A percentile compares a stretch with the other conserved stretches of the same genome.
These are phyloP conservation scores for Gadus macrocephalus DNA, from an alignment of 2,113 vertebrate species.

Conservation along the genomic window DNA sequence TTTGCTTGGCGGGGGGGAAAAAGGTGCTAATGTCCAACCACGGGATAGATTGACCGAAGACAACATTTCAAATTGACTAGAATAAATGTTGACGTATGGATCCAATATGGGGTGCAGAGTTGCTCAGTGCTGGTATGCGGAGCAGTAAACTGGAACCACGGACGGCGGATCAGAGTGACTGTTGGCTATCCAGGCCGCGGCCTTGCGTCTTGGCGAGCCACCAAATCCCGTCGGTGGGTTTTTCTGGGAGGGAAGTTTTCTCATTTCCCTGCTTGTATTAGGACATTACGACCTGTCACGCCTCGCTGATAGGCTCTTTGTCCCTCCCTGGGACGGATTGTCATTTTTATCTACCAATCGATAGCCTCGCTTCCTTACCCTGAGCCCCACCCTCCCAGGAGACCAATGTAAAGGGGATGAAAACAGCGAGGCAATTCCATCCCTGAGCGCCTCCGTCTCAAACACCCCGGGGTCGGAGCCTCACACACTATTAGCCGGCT, in stretches of 20 bases:
- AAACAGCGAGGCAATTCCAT: constrained; percentile 70
- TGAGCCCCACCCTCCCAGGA: constrained; percentile 62
- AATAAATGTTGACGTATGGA: too few relatives aligned
- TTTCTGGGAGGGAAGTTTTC: constrained; percentile 60
- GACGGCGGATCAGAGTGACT: neutral
- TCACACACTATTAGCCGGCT: constrained; percentile 31
- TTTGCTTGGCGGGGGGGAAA: too few relatives aligned
- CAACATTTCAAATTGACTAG: too few relatives aligned
- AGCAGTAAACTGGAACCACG: constrained; percentile 4
- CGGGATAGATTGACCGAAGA: too few relatives aligned
- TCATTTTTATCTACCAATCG: constrained; percentile 73
- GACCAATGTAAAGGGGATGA: constrained; percentile 63
- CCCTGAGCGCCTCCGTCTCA: constrained; percentile 62
- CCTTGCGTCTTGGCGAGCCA: constrained; percentile 16
- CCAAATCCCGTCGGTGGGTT: constrained; percentile 44
- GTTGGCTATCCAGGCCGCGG: constrained; percentile 6
- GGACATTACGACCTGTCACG: constrained; percentile 63
- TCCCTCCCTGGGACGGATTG: constrained; percentile 63
- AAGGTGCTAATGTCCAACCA: too few relatives aligned
- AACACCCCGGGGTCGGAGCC: constrained; percentile 27
- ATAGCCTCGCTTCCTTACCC: constrained; percentile 57
- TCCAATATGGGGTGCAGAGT: neutral
- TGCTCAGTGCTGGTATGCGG: neutral
- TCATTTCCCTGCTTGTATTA: constrained; percentile 59
- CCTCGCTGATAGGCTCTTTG: constrained; percentile 64